Base-by-base conservation (phyloP, 2,888 invertebrate species). In the Dryadula phaetusa region DNA sequence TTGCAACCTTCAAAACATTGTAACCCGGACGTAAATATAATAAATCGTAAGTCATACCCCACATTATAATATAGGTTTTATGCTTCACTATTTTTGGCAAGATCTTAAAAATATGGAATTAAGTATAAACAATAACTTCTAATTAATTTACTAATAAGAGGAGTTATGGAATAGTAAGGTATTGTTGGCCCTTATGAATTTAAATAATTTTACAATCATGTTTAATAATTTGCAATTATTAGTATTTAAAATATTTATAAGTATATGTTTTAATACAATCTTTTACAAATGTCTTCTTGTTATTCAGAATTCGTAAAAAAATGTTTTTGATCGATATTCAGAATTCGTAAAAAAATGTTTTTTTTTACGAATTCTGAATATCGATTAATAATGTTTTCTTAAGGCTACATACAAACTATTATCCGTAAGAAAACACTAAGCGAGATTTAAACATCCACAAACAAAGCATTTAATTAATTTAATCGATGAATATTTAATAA, bases 1-100 rank as follows among this genome's bases (percentile, higher is more conserved):
- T 40, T 22, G 22, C 8, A n/a, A 40, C 37, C 37, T 40, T 22
- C 22, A 12, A 56, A 56, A 22, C 10, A 12, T 25, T 5, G 10
- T 22, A 5, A 37, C 37, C 37, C 54, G 37, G 54, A 56, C 20
- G 14, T 56, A 40, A 25, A 40, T 16, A 22, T 40, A n/a, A n/a
- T n/a, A n/a, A n/a, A n/a, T n/a, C n/a, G n/a, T n/a, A n/a, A n/a
- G n/a, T n/a, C n/a, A 56, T 8, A 40, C n/a, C n/a, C 22, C 16
- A 22, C 7, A 22, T 16, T 10, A 25, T n/a, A 46, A 22, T 12
- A 22, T 6, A 16, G 14, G 14, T 25, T 49, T 7, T 40, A 25
- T 37, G 20, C 34, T n/a, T 37, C n/a, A 20, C 7, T 7, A 14
- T 54, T 25, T 37, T 40, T 25, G 8, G 37, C 6, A 40, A 40